Conservation (phyloP, 2,113 vertebrate genomes). For the Nannobrachium achirus region DNA sequence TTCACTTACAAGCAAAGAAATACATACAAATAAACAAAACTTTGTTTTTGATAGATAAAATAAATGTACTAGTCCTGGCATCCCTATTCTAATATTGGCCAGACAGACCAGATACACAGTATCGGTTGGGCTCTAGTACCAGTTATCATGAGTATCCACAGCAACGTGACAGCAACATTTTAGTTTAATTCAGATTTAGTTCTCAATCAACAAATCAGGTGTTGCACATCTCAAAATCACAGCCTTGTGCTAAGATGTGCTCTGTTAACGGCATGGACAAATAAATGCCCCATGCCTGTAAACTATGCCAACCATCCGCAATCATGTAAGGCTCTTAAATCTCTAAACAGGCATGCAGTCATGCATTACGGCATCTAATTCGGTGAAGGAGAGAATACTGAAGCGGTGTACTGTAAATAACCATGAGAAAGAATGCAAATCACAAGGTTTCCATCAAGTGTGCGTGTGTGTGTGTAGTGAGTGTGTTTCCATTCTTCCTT, state of each 20-base stretch:
- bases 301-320: constrained; percentile 8
- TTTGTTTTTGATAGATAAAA: too few species aligned
- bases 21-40: too few species aligned
- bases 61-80: too few species aligned
- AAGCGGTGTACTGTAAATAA: not conserved
- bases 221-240: not conserved
- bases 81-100: too few species aligned
- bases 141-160: too few species aligned
- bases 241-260: constrained; percentile 4
- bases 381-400: constrained; percentile 36
- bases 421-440: constrained; percentile 36
- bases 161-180: too few species aligned
- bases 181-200: not conserved
- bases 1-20: too few species aligned
- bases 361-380: constrained; percentile 49
- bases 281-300: constrained; percentile 42
- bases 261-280: constrained; percentile 14
- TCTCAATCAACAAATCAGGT: not conserved
- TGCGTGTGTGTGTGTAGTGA: constrained; percentile 18
- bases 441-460: constrained; percentile 62
- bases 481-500: constrained; percentile 11
- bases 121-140: too few species aligned
- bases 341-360: constrained; percentile 51
- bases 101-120: too few species aligned
- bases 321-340: constrained; percentile 9